phyloP scores from a whole-genome alignment of 2,113 vertebrate genomes.

The Gadus macrocephalus region DNA sequence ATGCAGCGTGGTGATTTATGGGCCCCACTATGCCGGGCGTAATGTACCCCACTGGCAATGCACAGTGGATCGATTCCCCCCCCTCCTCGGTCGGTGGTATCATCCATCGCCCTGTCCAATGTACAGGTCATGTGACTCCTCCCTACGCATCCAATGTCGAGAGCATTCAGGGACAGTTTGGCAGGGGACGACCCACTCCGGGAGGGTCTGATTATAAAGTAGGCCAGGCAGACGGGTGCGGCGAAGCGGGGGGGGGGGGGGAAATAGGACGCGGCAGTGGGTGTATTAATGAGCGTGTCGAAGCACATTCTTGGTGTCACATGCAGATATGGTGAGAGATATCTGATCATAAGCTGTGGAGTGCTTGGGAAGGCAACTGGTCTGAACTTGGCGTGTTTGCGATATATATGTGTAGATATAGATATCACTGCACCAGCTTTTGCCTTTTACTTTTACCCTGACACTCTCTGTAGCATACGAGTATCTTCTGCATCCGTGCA shows the following conservation, averaged over 20 bases:
- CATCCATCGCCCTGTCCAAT: too few relatives aligned
- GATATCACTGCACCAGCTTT: too few relatives aligned
- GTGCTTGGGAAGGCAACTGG: conserved; percentile 16
- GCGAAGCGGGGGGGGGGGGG: not conserved
- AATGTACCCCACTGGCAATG: not conserved
- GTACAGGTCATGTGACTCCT: too few relatives aligned
- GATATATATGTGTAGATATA: too few relatives aligned
- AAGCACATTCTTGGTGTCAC: conserved; percentile 42
- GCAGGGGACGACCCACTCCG: too few relatives aligned
- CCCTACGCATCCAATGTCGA: too few relatives aligned
- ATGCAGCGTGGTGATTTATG: conserved; percentile 6
- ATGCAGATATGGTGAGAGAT: conserved; percentile 40
- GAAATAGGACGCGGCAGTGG: conserved; percentile 37
- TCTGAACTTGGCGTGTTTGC: conserved; percentile 35
- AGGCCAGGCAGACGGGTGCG: conserved; percentile 1
- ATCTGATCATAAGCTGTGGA: conserved; percentile 56
- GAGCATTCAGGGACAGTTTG: too few relatives aligned
- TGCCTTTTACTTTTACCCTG: too few relatives aligned
- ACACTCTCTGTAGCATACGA: too few relatives aligned
- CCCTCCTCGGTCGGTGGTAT: too few relatives aligned
- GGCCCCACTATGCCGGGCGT: conserved; percentile 7
- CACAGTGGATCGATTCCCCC: conserved; percentile 14
- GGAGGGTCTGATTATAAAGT: not conserved
- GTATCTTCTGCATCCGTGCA: too few relatives aligned
- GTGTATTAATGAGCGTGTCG: conserved; percentile 57